A percentile compares a stretch with the other conserved stretches of the same genome.
Evolutionary conservation across 1,140 invertebrate genomes (phyloP).

Genomic region (Cryptotermes secundus): DNA sequence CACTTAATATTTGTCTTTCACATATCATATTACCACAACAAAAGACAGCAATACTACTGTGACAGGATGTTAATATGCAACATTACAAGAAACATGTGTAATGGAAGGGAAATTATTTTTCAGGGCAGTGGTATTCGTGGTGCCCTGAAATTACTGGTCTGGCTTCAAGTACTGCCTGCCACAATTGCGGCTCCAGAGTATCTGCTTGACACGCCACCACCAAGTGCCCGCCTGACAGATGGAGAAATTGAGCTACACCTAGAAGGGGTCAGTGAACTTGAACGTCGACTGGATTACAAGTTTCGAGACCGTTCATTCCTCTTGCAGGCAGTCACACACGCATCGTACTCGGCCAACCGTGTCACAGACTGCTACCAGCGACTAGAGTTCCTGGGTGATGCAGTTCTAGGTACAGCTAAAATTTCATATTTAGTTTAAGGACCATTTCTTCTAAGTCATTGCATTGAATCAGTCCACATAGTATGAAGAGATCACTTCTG

Average conservation of each 20-base stretch:
- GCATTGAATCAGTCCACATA: no score
- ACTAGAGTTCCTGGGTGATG: conserved; percentile 94
- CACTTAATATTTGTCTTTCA: no score
- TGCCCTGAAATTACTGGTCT: conserved; percentile 67
- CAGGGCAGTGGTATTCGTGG: conserved; percentile 55
- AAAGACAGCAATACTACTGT: no score
- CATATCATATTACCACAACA: no score
- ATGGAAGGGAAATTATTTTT: conserved; percentile 41
- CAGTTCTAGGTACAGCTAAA: conserved; percentile 68
- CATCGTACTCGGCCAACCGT: conserved; percentile 82
- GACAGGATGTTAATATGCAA: no score
- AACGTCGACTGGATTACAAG: conserved; percentile 63
- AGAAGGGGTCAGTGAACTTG: conserved; percentile 48
- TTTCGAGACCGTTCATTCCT: conserved; percentile 58
- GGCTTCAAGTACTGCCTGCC: conserved; percentile 65
- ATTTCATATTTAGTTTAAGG: no score
- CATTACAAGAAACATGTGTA: no score
- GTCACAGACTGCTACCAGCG: conserved; percentile 91
- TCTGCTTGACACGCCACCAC: background rate
- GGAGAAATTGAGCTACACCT: background rate
- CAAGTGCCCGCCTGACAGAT: background rate
- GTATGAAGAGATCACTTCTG: no score
- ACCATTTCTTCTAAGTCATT: no score
- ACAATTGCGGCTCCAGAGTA: conserved; percentile 42
- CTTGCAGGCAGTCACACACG: conserved; percentile 87